Base-by-base conservation (phyloP, 2,797 vertebrate species). In the Sebastes kiyomatsui region DNA sequence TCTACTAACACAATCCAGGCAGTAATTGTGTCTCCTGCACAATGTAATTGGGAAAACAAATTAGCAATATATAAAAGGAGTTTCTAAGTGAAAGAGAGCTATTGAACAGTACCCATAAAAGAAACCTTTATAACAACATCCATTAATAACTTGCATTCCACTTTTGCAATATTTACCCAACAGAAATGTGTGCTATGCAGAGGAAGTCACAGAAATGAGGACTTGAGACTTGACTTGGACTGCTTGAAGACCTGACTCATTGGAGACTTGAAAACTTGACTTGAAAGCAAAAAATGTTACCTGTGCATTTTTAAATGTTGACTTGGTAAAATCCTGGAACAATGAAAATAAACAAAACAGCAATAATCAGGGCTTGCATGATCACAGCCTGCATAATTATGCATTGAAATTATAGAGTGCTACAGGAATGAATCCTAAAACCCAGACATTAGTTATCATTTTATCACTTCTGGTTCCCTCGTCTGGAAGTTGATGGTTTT, bases 251-350 rank as follows among this genome's bases (percentile, higher is more conserved):
- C 61, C 11, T 30, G 65, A 60, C n/a, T 59, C 14, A 20, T 49
- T 49, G 42, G 42, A 49, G 42, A 49, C 12, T 52, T 69, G 5
- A 20, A 27, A 25, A 25, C 11, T 28, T 10, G 5, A 58, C 13
- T 32, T 42, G 8, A 55, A 64, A 64, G 33, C 2, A 28, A 22
- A 38, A 52, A 1, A 66, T 1, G 0, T 0, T 0, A 28, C 3
- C n/a, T 6, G 23, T 23, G 3, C 22, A 23, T 56, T 60, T 60
- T 61, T 0, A 20, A 30, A 35, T 61, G 28, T 20, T 66, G 28
- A 55, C 10, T 5, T n/a, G 30, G 18, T 28, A 6, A 38, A 23
- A 61, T 28, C 54, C 32, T 33, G 58, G 55, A 32, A 12, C 27
- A 8, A 46, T 32, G 10, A 38, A 46, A 68, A 12, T 6, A 28